These are phyloP conservation scores for Spicauda simplicius DNA, from an alignment of 2,888 invertebrate species.

Conservation along the genomic window DNA sequence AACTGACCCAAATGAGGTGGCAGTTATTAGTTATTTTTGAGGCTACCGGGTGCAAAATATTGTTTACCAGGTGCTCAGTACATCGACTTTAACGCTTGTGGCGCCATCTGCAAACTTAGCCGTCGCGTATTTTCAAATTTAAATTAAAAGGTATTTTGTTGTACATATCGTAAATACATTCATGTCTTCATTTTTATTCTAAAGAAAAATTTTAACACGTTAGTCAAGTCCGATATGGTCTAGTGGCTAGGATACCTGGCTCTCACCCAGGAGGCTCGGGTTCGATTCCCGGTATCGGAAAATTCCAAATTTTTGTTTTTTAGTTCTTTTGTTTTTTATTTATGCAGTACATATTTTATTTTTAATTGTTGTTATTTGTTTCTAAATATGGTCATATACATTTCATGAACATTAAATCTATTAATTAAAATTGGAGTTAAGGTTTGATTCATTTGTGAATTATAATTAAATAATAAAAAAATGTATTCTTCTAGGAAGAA, in stretches of 20 bases:
- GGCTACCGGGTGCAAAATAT: constrained; percentile 20
- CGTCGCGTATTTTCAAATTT: too few species aligned
- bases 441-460: too few species aligned
- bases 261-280: constrained; percentile 90
- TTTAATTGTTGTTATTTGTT: too few species aligned
- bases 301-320: not conserved
- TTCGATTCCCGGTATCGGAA: constrained; percentile 87
- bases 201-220: not conserved
- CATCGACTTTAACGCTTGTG: too few species aligned
- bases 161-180: not conserved
- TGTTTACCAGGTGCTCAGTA: not conserved
- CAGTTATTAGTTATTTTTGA: constrained; percentile 44
- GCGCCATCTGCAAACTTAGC: too few species aligned
- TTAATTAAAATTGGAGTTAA: too few species aligned
- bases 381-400: too few species aligned
- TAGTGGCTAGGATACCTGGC: constrained; percentile 89
- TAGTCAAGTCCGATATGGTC: constrained; percentile 68
- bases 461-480: too few species aligned
- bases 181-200: not conserved
- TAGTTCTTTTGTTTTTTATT: not conserved
- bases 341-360: too few species aligned
- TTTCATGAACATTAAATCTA: too few species aligned
- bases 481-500: too few species aligned
- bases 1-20: constrained; percentile 50
- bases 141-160: too few species aligned